Percentiles rank a stretch among this genome's conserved stretches.
These are phyloP conservation scores for Drosophila murphyi DNA, from an alignment of 1,140 invertebrate species.

Conservation along the genomic window DNA sequence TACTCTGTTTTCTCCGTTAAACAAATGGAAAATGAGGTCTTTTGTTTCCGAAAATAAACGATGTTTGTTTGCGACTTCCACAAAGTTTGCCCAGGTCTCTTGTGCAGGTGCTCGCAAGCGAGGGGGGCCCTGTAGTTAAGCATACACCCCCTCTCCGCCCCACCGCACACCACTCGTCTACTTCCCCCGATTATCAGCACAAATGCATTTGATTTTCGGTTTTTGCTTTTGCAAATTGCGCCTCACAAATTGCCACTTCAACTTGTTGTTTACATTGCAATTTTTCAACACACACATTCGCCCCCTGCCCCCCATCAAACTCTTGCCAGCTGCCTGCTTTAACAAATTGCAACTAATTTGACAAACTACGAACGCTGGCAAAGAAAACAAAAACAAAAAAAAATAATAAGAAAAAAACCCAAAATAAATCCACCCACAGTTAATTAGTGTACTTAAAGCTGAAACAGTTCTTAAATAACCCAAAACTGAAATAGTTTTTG, in stretches of 20 bases:
- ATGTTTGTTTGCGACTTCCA: conserved; percentile 62
- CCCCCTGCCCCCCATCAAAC: background rate
- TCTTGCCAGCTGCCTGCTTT: background rate
- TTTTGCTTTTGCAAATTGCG: conserved; percentile 19
- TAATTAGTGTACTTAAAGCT: conserved; percentile 5
- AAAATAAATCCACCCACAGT: conserved; percentile 13
- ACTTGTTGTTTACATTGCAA: conserved; percentile 65
- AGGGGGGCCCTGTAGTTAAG: background rate
- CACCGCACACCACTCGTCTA: background rate
- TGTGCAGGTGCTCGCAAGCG: conserved; percentile 41
- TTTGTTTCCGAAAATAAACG: conserved; percentile 81
- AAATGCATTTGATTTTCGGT: conserved; percentile 56
- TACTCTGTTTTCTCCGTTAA: conserved; percentile 33
- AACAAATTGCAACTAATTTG: conserved; percentile 78
- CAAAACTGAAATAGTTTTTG: background rate
- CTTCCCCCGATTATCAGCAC: conserved; percentile 37
- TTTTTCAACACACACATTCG: conserved; percentile 50
- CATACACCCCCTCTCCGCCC: no score
- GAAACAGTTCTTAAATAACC: background rate
- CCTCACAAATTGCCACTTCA: conserved; percentile 56
- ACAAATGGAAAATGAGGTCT: conserved; percentile 80
- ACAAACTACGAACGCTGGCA: conserved; percentile 1
- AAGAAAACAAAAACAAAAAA: background rate
- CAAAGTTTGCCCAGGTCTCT: conserved; percentile 32
- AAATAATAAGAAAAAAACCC: background rate